phyloP scores from a whole-genome alignment of 2,113 vertebrate species.

The Tiliqua scincoides region DNA sequence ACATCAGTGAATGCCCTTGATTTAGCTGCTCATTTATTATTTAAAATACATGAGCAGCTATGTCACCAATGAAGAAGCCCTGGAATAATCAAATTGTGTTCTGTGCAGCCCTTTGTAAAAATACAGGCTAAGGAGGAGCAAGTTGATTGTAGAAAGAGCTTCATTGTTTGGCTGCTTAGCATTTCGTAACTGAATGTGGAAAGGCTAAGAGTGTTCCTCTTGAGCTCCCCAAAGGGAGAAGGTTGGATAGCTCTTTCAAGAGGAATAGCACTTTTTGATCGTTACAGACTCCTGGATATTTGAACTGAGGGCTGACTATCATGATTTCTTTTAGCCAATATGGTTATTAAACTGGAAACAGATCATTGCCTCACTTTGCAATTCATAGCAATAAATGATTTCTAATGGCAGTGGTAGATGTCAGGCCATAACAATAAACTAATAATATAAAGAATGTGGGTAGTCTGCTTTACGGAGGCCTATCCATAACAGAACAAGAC shows the following conservation, averaged over 20 bases:
- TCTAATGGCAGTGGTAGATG: constrained; percentile 26
- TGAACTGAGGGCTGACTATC: constrained; percentile 1
- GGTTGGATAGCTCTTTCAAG: not conserved
- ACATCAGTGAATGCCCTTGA: not conserved
- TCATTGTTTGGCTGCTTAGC: constrained; percentile 10
- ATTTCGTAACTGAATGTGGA: constrained; percentile 18
- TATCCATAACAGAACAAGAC: constrained; percentile 11
- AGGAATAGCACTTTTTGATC: not conserved
- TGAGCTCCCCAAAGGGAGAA: not conserved
- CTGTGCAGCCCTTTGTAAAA: constrained; percentile 17
- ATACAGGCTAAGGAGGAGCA: not conserved
- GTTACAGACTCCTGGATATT: not conserved
- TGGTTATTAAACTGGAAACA: constrained; percentile 34
- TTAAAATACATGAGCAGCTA: constrained; percentile 21
- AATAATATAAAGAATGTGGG: constrained; percentile 3
- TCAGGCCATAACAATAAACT: constrained; percentile 29
- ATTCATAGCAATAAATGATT: constrained; percentile 40
- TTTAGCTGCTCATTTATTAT: constrained; percentile 19
- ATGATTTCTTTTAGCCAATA: constrained; percentile 17
- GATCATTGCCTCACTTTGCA: constrained; percentile 44
- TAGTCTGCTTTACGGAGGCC: not conserved
- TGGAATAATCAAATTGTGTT: not conserved
- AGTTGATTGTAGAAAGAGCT: constrained; percentile 2
- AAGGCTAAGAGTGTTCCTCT: not conserved
- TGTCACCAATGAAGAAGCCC: not conserved